Evolutionary conservation across 2,888 invertebrate genomes (phyloP).

Genomic region (Cabera pusaria): DNA sequence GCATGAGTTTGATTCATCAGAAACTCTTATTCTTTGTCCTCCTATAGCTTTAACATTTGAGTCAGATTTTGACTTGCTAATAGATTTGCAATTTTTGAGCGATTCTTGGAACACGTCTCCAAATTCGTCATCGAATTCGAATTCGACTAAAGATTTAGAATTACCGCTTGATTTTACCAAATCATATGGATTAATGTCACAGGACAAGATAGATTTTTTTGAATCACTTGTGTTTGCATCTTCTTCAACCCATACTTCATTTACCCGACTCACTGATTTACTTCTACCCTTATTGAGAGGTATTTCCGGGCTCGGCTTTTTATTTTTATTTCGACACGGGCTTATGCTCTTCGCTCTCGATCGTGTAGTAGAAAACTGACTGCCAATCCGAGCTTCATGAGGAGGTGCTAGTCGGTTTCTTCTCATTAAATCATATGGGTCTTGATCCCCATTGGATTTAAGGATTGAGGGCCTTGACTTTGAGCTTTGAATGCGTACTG

Average conservation of each 20-base stretch:
- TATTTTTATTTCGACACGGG: constrained; percentile 80
- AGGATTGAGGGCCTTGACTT: constrained; percentile 86
- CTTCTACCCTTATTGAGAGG: constrained; percentile 64
- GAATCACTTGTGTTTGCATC: constrained; percentile 53
- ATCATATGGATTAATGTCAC: constrained; percentile 93
- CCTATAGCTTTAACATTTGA: constrained; percentile 85
- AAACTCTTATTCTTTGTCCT: constrained; percentile 86
- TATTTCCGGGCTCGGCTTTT: constrained; percentile 74
- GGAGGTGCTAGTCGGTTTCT: constrained; percentile 89
- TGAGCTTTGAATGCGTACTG: constrained; percentile 84
- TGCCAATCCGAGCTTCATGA: constrained; percentile 78
- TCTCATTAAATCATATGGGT: constrained; percentile 93
- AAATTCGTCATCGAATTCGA: constrained; percentile 80
- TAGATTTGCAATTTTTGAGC: constrained; percentile 53
- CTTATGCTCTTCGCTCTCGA: constrained; percentile 83
- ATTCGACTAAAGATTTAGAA: constrained; percentile 74
- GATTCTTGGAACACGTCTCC: constrained; percentile 68
- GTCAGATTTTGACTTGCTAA: constrained; percentile 67
- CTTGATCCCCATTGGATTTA: constrained; percentile 82
- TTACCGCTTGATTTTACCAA: constrained; percentile 85
- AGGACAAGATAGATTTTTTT: constrained; percentile 90
- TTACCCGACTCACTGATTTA: constrained; percentile 75
- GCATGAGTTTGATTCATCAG: constrained; percentile 77
- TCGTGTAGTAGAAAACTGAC: constrained; percentile 75
- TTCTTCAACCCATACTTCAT: constrained; percentile 75